Percentiles rank a stretch among this genome's conserved stretches.
Conservation (phyloP, 1,140 invertebrate species). For the Anoplophora glabripennis region DNA sequence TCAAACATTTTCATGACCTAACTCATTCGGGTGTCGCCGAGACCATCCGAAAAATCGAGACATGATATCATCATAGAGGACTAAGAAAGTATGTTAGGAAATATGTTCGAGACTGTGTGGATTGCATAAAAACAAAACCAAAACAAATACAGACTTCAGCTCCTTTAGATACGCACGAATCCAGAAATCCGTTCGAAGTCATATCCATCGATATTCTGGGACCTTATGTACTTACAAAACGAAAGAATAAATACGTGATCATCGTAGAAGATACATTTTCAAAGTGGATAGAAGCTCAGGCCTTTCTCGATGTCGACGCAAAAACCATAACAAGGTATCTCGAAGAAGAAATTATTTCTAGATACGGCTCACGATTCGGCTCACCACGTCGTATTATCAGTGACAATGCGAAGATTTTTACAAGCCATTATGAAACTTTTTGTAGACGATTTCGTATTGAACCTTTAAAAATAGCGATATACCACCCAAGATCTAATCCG, state of each 20-base stretch:
- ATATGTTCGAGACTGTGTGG: too few species aligned
- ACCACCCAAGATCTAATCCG: neutral
- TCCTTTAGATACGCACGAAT: neutral
- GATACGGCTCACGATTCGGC: too few species aligned
- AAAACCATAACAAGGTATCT: neutral
- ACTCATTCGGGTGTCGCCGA: too few species aligned
- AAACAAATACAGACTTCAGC: neutral
- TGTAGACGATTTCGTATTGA: neutral
- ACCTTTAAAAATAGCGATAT: neutral
- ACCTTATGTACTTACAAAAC: neutral
- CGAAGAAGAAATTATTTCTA: neutral
- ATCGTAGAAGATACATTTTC: constrained; percentile 1
- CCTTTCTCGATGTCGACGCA: neutral
- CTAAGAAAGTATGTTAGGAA: neutral
- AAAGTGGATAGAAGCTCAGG: constrained; percentile 6
- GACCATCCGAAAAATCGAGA: too few species aligned
- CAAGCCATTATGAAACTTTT: neutral
- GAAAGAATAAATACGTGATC: constrained; percentile 3
- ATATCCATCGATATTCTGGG: neutral
- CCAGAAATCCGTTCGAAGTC: constrained; percentile 37
- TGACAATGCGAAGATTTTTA: neutral
- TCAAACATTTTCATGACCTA: too few species aligned
- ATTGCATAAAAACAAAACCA: neutral
- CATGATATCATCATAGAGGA: neutral
- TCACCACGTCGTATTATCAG: too few species aligned